A percentile compares a stretch with the other conserved stretches of the same genome.
These are phyloP conservation scores for Brachirus orientalis DNA, from an alignment of 2,113 vertebrate species.

Conservation along the genomic window DNA sequence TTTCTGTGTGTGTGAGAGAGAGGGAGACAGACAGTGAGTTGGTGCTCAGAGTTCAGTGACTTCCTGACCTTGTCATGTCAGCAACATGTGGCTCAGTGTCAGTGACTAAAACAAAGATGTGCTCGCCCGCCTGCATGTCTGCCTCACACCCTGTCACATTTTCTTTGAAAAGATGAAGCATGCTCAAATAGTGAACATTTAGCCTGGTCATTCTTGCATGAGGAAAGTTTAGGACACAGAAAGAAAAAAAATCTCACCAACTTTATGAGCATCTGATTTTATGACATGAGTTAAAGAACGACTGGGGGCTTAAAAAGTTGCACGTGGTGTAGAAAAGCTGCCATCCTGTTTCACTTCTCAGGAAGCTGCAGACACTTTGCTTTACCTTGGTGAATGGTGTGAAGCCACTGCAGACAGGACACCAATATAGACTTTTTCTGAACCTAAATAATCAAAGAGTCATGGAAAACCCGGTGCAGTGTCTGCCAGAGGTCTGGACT, in stretches of 20 bases:
- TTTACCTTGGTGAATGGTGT: conserved; percentile 16
- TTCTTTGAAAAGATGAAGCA: conserved; percentile 49
- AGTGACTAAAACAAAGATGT: conserved; percentile 65
- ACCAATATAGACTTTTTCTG: conserved; percentile 51
- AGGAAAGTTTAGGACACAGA: conserved; percentile 17
- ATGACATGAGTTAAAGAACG: background rate
- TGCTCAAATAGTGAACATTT: conserved; percentile 8
- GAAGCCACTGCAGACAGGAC: conserved; percentile 37
- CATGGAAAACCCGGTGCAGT: conserved; percentile 56
- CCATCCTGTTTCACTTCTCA: conserved; percentile 31
- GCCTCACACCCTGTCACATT: conserved; percentile 43
- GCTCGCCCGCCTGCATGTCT: conserved; percentile 56
- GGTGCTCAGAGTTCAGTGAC: conserved; percentile 63
- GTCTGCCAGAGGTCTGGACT: conserved; percentile 60
- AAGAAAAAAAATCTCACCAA: conserved; percentile 24
- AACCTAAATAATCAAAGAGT: conserved; percentile 33
- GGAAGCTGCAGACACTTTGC: conserved; percentile 37
- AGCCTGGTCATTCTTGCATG: background rate
- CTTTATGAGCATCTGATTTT: conserved; percentile 12
- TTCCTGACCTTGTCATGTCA: conserved; percentile 76
- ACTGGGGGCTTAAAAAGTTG: background rate
- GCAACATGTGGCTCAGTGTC: conserved; percentile 49
- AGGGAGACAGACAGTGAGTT: conserved; percentile 45
- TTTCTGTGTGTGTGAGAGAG: too few relatives aligned
- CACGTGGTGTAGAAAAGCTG: background rate